Evolutionary conservation across 2,113 vertebrate genomes (phyloP).

Genomic region (Lanius ludovicianus): DNA sequence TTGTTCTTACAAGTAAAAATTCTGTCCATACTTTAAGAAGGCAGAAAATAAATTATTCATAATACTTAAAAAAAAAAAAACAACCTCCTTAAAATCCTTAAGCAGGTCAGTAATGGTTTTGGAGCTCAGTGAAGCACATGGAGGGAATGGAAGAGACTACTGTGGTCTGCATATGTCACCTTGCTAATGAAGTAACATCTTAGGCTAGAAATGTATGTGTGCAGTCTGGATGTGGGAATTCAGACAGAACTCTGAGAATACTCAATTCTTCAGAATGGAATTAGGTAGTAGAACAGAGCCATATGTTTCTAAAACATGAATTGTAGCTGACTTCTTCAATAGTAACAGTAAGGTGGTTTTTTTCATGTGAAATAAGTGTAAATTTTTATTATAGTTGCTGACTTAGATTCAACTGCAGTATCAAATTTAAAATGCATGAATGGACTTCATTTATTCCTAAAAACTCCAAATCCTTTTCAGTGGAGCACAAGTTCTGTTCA

Average conservation of each 20-base stretch:
- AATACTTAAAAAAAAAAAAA: background rate
- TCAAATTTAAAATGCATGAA: background rate
- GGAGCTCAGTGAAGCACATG: background rate
- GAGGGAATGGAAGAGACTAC: background rate
- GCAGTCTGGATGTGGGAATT: background rate
- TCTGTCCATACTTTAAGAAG: background rate
- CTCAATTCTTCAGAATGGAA: background rate
- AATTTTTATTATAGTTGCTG: background rate
- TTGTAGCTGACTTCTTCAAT: background rate
- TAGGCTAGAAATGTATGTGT: background rate
- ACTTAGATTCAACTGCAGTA: background rate
- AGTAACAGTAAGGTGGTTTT: background rate
- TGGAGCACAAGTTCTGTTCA: background rate
- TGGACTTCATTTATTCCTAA: background rate
- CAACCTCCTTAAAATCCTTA: background rate
- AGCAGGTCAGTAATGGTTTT: background rate
- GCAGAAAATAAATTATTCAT: background rate
- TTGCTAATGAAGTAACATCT: background rate
- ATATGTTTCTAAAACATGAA: background rate
- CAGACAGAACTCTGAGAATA: background rate
- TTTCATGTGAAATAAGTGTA: background rate
- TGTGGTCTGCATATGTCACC: background rate
- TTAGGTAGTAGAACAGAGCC: background rate
- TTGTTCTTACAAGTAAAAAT: background rate
- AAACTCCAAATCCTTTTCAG: background rate